Evolutionary conservation across 2,797 vertebrate species (phyloP), one percentile per base, ranked within the genome.

Genomic region (Hephaestus fuliginosus): DNA sequence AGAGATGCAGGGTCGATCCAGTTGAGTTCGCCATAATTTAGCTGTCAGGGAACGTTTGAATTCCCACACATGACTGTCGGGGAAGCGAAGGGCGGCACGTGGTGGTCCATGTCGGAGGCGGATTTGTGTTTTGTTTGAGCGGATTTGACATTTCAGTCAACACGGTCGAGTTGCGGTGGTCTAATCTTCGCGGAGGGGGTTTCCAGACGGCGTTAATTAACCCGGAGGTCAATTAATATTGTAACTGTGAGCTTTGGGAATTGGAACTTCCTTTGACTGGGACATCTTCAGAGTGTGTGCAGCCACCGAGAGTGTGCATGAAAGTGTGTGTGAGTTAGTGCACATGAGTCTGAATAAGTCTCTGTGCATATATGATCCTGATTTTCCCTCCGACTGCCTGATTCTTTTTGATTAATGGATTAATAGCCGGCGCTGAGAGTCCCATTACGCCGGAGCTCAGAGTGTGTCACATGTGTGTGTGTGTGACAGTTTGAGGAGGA

Each of bases 181-280:
- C 80, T 86, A 82, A 90, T 89, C 84, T 75, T 86, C 18, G 25
- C 18, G 5, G 39, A 64, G 53, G 67, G 67, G 49, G 55, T 33
- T 82, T 85, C 74, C 67, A 83, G 74, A 72, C 82, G 0, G 36
- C n/a, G 52, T 61, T 92, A 89, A 93, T 94, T 93, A 93, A 93
- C 88, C 85, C 73, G 7, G 49, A 72, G 87, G 90, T 90, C 80
- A 18, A 71, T 83, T 80, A 74, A 84, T 83, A 75, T 60, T 84
- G 80, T 72, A 72, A 84, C 86, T 80, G 70, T 52, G 78, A 76
- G 60, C 51, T 25, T 8, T 53, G 74, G 81, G 75, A 78, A 74
- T 62, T 46, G 74, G 76, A 80, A 20, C 71, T 76, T 79, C 66
- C 70, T 75, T 75, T 82, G 69, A 76, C 53, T 67, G 58, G 58